Evolutionary conservation across 2,113 vertebrate species (phyloP).

Genomic region (Notechis scutatus): DNA sequence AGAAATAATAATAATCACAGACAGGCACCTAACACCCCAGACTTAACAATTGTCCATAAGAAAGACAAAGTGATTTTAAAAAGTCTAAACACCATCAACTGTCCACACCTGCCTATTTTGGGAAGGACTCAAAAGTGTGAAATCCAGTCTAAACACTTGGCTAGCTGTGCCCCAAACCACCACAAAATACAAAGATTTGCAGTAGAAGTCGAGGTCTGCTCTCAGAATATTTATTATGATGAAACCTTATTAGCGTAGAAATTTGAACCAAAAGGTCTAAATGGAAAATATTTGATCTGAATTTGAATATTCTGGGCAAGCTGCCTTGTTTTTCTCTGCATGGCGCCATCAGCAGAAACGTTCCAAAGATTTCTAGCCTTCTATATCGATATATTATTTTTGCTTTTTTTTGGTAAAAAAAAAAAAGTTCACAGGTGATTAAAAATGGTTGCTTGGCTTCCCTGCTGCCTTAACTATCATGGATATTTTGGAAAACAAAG

Average conservation of each 20-base stretch:
- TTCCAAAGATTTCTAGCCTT: neutral
- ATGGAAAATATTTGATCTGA: neutral
- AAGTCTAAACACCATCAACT: neutral
- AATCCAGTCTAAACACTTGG: neutral
- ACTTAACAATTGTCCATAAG: neutral
- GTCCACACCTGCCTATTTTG: neutral
- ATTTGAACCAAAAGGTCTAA: neutral
- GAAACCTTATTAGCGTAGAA: neutral
- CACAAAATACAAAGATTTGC: neutral
- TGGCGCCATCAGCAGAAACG: neutral
- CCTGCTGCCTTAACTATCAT: constrained; percentile 7
- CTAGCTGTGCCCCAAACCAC: neutral
- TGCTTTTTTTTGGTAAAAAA: neutral
- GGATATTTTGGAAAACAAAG: neutral
- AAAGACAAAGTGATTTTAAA: neutral
- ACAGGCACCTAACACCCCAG: neutral
- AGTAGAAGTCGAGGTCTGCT: neutral
- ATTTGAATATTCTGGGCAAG: neutral
- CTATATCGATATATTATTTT: neutral
- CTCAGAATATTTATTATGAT: neutral
- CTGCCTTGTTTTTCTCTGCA: neutral
- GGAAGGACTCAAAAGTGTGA: neutral
- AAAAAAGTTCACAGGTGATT: neutral
- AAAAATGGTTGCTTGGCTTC: neutral
- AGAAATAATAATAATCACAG: neutral